A percentile compares a stretch with the other conserved stretches of the same genome.
Evolutionary conservation across 2,888 invertebrate genomes (phyloP).

Genomic region (Calliopum simillimum): DNA sequence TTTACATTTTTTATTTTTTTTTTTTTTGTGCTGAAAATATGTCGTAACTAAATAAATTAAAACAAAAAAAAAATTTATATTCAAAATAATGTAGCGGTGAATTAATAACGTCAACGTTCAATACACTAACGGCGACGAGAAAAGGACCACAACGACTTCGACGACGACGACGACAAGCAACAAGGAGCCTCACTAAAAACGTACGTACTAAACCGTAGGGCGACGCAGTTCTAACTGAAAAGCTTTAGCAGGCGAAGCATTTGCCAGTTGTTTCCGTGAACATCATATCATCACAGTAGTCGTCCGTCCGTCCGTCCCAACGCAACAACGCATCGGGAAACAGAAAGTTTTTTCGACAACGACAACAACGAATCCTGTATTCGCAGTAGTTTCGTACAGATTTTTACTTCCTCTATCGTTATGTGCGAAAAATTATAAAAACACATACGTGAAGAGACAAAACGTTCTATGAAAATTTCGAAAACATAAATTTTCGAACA

Average conservation of each 20-base stretch:
- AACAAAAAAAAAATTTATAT: background rate
- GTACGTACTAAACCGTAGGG: slow-evolving; percentile 69
- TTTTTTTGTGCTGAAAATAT: background rate
- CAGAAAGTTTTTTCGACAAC: slow-evolving; percentile 6
- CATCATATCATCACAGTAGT: slow-evolving; percentile 41
- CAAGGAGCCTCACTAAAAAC: slow-evolving; percentile 58
- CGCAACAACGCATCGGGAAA: slow-evolving; percentile 34
- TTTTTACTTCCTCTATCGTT: too few relatives aligned
- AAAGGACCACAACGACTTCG: slow-evolving; percentile 9
- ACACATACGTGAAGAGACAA: too few relatives aligned
- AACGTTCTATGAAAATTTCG: too few relatives aligned
- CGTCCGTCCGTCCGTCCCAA: slow-evolving; percentile 22
- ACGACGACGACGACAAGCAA: slow-evolving; percentile 53
- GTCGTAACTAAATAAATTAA: too few relatives aligned
- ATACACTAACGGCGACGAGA: slow-evolving; percentile 44
- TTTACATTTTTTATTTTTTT: background rate
- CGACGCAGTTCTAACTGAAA: slow-evolving; percentile 69
- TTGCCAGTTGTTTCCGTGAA: slow-evolving; percentile 45
- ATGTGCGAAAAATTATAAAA: too few relatives aligned
- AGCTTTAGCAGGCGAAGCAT: slow-evolving; percentile 57
- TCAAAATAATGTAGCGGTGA: background rate
- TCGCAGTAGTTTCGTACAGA: slow-evolving; percentile 15
- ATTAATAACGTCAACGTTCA: slow-evolving; percentile 5
- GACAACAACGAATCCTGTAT: slow-evolving; percentile 39
- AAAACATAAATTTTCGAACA: too few relatives aligned